A percentile compares a stretch with the other conserved stretches of the same genome.
Evolutionary conservation across 2,797 vertebrate species (phyloP).

Genomic region (Phoebastria nigripes): DNA sequence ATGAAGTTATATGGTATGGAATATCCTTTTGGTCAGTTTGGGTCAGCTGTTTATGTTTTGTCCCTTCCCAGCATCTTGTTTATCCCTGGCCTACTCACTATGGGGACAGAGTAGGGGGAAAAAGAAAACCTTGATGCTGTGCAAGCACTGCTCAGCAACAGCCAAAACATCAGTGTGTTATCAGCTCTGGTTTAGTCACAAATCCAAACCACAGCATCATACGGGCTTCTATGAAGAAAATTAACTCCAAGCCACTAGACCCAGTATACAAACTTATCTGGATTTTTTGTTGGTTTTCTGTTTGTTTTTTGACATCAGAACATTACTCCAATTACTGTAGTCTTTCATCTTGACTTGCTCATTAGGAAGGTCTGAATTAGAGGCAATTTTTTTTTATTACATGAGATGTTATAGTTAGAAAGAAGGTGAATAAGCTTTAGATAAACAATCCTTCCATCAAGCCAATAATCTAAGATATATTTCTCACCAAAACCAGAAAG

Average conservation of each 20-base stretch:
- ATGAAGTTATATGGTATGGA: neutral
- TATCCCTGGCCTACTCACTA: neutral
- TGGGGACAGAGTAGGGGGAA: rapidly evolving
- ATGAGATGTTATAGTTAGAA: neutral
- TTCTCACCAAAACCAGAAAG: neutral
- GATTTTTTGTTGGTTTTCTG: neutral
- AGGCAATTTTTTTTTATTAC: neutral
- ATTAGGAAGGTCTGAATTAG: neutral
- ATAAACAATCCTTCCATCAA: neutral
- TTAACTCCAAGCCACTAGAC: neutral
- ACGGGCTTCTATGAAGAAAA: neutral
- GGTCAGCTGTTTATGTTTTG: neutral
- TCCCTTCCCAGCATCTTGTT: neutral
- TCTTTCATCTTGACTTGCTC: neutral
- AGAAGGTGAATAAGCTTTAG: neutral
- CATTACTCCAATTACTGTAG: neutral
- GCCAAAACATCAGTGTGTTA: neutral
- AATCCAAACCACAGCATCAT: neutral
- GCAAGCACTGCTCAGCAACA: neutral
- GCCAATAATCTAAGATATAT: neutral
- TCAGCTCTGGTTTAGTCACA: neutral
- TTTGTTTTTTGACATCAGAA: neutral
- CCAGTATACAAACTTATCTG: neutral
- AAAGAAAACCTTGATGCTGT: neutral
- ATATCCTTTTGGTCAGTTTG: neutral